Evolutionary conservation across 2,113 vertebrate genomes (phyloP), one percentile per base, ranked within the genome.

Genomic region (Argyrosomus japonicus): DNA sequence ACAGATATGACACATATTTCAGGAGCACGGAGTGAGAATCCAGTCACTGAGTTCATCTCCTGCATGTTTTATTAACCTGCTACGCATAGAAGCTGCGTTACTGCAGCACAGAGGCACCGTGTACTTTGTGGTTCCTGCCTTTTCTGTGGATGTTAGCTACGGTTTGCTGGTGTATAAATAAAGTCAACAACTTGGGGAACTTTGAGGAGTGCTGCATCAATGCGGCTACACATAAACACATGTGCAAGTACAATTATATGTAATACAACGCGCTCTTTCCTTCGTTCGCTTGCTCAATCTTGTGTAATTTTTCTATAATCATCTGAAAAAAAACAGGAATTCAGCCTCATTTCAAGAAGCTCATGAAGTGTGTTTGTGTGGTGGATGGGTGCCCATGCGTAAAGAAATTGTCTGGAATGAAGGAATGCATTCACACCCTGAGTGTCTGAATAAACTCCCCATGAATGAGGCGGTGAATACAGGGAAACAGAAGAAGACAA

Each of bases 341-440:
- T 2, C 51, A 58, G 75, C 29, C 70, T 71, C 76, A 51, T 60
- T 79, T 81, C 11, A 18, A 18, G 27, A 19, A 1, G 23, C 18
- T 65, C 40, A 43, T 60, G 65, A 11, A 62, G 74, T 48, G 74
- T 56, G 64, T 80, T 67, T 84, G 79, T 45, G 77, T 65, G 74
- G 6, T 36, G 71, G 62, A 72, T 48, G 90, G 74, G 57, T 79
- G 83, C 60, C 87, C 91, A 89, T 74, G 91, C 80, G 68, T 88
- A 60, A 77, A 74, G 68, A 89, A 81, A 91, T 70, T 1, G n/a
- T 36, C 81, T 81, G 92, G 92, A 89, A 93, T 91, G 87, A 23
- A 47, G 92, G 92, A 93, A 94, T 90, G 92, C 88, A 88, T 88
- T 93, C 88, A 89, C 77, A 81, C 75, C 71, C 83, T 43, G 25